Evolutionary conservation across 2,888 invertebrate genomes (phyloP).

Genomic region (Idaea aversata): DNA sequence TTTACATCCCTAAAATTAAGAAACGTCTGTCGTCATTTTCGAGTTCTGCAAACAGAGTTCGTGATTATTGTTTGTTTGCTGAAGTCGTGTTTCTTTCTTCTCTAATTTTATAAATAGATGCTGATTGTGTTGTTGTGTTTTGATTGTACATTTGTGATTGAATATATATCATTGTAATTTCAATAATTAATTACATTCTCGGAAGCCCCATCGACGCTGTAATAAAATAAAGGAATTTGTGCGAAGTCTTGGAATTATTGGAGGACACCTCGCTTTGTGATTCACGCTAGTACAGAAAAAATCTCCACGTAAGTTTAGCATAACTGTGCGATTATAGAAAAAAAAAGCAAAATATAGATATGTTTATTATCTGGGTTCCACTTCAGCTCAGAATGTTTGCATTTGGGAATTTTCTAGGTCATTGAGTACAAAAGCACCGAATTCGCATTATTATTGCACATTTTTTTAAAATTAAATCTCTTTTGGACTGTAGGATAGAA

Average conservation of each 20-base stretch:
- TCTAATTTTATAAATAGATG: not conserved
- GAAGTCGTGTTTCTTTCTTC: not conserved
- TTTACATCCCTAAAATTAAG: not conserved
- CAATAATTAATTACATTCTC: not conserved
- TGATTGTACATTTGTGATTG: not conserved
- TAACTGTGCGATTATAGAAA: not conserved
- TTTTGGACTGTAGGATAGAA: too few species aligned
- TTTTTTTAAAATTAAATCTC: too few species aligned
- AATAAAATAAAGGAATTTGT: not conserved
- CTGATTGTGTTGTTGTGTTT: not conserved
- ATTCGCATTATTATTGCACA: too few species aligned
- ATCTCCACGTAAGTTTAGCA: not conserved
- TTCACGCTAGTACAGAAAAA: not conserved
- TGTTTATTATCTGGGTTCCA: not conserved
- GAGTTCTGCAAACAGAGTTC: not conserved
- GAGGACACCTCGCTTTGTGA: not conserved
- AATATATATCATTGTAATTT: not conserved
- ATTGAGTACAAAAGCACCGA: too few species aligned
- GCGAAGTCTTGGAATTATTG: not conserved
- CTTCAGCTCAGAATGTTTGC: too few species aligned
- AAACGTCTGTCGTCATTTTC: constrained; percentile 1
- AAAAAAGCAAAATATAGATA: not conserved
- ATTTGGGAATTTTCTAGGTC: too few species aligned
- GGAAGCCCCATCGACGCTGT: not conserved
- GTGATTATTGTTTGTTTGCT: not conserved